Evolutionary conservation across 2,797 vertebrate genomes (phyloP).

Genomic region (Megalops cyprinoides): DNA sequence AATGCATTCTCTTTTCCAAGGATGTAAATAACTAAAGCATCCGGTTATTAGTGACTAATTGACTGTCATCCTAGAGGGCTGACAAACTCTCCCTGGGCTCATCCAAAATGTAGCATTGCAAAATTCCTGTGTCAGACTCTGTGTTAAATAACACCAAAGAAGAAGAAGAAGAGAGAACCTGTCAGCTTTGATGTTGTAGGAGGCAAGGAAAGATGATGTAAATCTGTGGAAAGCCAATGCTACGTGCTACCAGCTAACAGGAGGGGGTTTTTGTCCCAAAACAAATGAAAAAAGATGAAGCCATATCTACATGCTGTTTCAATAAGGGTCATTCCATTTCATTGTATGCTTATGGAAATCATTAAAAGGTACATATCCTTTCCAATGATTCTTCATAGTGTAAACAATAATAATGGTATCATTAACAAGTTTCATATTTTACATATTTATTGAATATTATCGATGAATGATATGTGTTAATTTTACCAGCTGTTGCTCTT

Average conservation of each 20-base stretch:
- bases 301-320: conserved; percentile 63
- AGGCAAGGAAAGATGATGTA: conserved; percentile 78
- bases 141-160: conserved; percentile 71
- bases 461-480: too few relatives aligned
- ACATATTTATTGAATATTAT: too few relatives aligned
- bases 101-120: conserved; percentile 67
- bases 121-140: too few relatives aligned
- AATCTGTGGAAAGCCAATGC: conserved; percentile 75
- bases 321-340: conserved; percentile 66
- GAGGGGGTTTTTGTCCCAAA: conserved; percentile 64
- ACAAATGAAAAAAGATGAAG: conserved; percentile 70
- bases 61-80: background rate
- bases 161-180: conserved; percentile 24
- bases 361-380: too few relatives aligned
- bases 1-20: too few relatives aligned
- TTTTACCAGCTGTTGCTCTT: too few relatives aligned
- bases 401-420: too few relatives aligned
- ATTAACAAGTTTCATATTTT: too few relatives aligned
- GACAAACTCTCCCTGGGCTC: conserved; percentile 62
- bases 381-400: too few relatives aligned
- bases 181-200: conserved; percentile 74
- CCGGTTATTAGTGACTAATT: background rate
- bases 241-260: conserved; percentile 63
- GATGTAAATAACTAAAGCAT: background rate
- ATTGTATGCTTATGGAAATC: background rate